phyloP scores from a whole-genome alignment of 2,888 invertebrate genomes.

The Dryocosmus kuriphilus region DNA sequence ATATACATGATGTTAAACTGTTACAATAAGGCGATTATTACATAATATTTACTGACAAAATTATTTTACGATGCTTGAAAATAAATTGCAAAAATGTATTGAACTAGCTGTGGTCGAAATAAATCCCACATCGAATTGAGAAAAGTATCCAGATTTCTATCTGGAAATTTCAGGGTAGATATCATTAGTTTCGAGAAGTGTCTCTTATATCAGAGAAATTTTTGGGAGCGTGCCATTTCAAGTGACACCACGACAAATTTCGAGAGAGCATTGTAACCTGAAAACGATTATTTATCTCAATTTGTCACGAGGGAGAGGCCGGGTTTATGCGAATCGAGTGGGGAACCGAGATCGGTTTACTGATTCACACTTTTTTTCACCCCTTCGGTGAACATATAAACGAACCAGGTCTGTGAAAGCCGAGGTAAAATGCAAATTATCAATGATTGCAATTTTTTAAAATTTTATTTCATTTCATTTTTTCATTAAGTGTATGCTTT shows the following conservation, averaged over 20 bases:
- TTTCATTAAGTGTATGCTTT: background rate
- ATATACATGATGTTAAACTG: background rate
- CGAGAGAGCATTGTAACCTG: conserved; percentile 67
- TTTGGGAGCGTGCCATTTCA: conserved; percentile 61
- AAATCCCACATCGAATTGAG: background rate
- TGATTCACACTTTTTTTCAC: conserved; percentile 35
- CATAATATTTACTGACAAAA: background rate
- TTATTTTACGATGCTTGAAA: background rate
- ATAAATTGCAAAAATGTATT: background rate
- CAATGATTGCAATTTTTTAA: background rate
- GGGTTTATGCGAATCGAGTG: conserved; percentile 43
- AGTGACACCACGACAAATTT: conserved; percentile 68
- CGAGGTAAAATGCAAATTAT: too few species aligned
- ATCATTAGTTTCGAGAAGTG: conserved; percentile 21
- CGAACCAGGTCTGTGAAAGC: too few species aligned
- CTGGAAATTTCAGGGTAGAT: background rate
- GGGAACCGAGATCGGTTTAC: conserved; percentile 44
- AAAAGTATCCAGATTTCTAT: background rate
- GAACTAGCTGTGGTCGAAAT: background rate
- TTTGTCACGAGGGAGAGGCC: conserved; percentile 65
- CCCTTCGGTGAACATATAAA: background rate
- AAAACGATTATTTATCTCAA: conserved; percentile 75
- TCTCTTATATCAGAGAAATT: conserved; percentile 22
- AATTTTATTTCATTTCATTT: background rate
- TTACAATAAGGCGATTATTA: too few species aligned